phyloP scores from a whole-genome alignment of 2,888 invertebrate species.

The Penaeus monodon region DNA sequence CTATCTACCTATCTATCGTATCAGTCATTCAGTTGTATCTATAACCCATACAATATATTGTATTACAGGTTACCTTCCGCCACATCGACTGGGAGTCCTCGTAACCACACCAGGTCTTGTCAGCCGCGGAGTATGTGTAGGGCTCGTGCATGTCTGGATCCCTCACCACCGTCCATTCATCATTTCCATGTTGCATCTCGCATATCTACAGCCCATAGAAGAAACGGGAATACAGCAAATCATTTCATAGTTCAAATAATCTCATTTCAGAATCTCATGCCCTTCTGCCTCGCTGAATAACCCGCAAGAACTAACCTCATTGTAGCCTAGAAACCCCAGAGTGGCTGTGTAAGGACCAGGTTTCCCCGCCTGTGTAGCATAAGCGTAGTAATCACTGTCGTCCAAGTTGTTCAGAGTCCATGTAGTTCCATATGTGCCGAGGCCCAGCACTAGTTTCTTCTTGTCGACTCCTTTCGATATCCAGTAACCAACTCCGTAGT shows the following conservation, averaged over 20 bases:
- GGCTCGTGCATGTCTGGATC: conserved; percentile 57
- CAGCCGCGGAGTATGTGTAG: conserved; percentile 45
- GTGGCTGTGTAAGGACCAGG: conserved; percentile 77
- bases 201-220: too few species aligned
- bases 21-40: too few species aligned
- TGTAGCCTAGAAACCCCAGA: conserved; percentile 79
- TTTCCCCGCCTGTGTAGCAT: conserved; percentile 74
- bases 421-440: conserved; percentile 80
- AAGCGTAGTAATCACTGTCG: conserved; percentile 73
- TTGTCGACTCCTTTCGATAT: conserved; percentile 74
- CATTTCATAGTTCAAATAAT: too few species aligned
- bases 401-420: conserved; percentile 74
- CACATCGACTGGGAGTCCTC: conserved; percentile 49
- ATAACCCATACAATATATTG: too few species aligned
- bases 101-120: conserved; percentile 59
- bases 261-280: too few species aligned
- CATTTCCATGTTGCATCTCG: too few species aligned
- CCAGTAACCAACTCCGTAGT: conserved; percentile 73
- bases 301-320: conserved; percentile 73
- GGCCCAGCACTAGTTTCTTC: conserved; percentile 79
- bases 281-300: too few species aligned
- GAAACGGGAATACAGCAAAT: too few species aligned
- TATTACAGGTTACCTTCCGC: conserved; percentile 35
- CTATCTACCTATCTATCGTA: too few species aligned
- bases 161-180: conserved; percentile 20